These are phyloP conservation scores for Triplophysa yarkandensis DNA, from an alignment of 2,797 vertebrate genomes.

Conservation along the genomic window DNA sequence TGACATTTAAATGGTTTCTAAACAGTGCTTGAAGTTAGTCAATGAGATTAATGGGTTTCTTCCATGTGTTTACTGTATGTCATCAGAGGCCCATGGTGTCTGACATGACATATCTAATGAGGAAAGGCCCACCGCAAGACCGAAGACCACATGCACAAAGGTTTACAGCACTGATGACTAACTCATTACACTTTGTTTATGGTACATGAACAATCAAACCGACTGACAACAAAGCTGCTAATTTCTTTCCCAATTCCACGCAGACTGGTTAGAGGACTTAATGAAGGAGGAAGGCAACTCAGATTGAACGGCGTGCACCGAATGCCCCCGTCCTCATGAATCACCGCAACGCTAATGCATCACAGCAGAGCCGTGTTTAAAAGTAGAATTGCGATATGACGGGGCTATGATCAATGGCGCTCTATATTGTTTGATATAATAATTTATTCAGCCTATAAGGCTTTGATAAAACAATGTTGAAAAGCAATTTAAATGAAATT, in stretches of 20 bases:
- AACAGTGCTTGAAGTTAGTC: slow-evolving; percentile 37
- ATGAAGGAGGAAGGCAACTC: slow-evolving; percentile 25
- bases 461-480: slow-evolving; percentile 99
- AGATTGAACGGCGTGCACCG: slow-evolving; percentile 25
- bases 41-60: slow-evolving; percentile 24
- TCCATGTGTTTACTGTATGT: slow-evolving; percentile 33
- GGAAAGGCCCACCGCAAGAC: slow-evolving; percentile 15
- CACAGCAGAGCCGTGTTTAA: slow-evolving; percentile 73
- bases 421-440: slow-evolving; percentile 97
- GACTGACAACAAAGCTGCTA: slow-evolving; percentile 9
- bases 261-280: slow-evolving; percentile 23
- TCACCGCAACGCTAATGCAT: slow-evolving; percentile 73
- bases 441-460: slow-evolving; percentile 99
- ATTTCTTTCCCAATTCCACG: slow-evolving; percentile 29
- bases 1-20: slow-evolving; percentile 45
- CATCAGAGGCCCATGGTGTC: slow-evolving; percentile 17
- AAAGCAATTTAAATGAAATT: slow-evolving; percentile 99
- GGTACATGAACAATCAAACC: slow-evolving; percentile 37
- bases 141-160: slow-evolving; percentile 29
- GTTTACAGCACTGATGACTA: slow-evolving; percentile 34
- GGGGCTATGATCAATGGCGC: slow-evolving; percentile 96
- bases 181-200: slow-evolving; percentile 31
- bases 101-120: slow-evolving; percentile 39
- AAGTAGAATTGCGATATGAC: slow-evolving; percentile 81
- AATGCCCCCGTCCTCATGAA: slow-evolving; percentile 67